Percentiles rank a stretch among this genome's conserved stretches.
These are phyloP conservation scores for Cotesia typhae DNA, from an alignment of 1,140 invertebrate species.

Conservation along the genomic window DNA sequence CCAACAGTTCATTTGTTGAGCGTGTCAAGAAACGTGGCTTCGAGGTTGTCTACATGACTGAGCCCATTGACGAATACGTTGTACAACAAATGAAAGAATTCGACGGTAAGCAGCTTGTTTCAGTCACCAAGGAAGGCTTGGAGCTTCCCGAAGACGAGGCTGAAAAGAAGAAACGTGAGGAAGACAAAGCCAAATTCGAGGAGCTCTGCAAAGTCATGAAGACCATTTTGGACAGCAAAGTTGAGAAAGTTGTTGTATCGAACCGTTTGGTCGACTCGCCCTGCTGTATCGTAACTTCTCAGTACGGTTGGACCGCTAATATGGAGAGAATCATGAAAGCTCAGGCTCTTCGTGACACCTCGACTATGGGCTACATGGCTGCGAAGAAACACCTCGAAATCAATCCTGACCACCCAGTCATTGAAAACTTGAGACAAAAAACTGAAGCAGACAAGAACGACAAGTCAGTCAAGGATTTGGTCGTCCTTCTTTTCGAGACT, in stretches of 20 bases:
- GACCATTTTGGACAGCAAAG: constrained; percentile 96
- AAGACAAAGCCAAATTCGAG: constrained; percentile 94
- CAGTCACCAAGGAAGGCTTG: constrained; percentile 97
- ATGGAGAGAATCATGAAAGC: constrained; percentile 99
- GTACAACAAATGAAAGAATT: constrained; percentile 98
- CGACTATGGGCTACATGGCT: constrained; percentile 99
- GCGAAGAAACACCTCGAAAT: constrained; percentile 97
- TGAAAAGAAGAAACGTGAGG: constrained; percentile 96
- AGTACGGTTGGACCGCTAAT: constrained; percentile 99
- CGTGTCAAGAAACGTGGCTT: constrained; percentile 96
- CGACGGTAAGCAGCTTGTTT: constrained; percentile 94
- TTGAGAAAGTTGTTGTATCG: constrained; percentile 96
- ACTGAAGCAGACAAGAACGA: constrained; percentile 96
- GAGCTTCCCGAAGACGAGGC: constrained; percentile 95
- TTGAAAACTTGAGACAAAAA: constrained; percentile 89
- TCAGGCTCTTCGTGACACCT: constrained; percentile 91
- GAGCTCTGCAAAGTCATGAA: constrained; percentile 97
- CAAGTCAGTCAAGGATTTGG: constrained; percentile 94
- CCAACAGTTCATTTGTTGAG: constrained; percentile 97
- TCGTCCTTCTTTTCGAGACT: constrained; percentile 91
- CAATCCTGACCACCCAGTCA: constrained; percentile 96
- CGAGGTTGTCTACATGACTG: constrained; percentile 98
- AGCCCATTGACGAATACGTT: constrained; percentile 99
- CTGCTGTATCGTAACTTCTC: constrained; percentile 98
- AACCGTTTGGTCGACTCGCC: constrained; percentile 95